Evolutionary conservation across 1,140 invertebrate genomes (phyloP), one percentile per base, ranked within the genome.

Genomic region (Dryas iulia): DNA sequence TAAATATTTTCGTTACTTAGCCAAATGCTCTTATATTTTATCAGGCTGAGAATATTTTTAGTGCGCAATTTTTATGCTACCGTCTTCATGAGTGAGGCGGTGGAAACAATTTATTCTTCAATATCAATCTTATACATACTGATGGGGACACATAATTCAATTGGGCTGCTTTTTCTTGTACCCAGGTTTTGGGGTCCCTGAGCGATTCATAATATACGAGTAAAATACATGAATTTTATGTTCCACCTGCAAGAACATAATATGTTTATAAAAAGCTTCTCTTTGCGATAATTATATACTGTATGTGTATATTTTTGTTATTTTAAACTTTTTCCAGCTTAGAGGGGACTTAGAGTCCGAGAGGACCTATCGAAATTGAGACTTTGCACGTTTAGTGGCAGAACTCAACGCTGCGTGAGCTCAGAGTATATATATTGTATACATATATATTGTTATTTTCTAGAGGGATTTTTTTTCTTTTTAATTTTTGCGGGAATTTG

Each of bases 111-210:
- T 78, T 78, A 78, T 78, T 78, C 59, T 69, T 68, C 76, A 75
- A 76, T 76, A 78, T 78, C 76, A 78, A 78, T 78, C 73, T 78
- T 78, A 78, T 78, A 75, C 66, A 75, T 73, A 76, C 66, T 70
- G 73, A 78, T 75, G 69, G 71, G 71, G 65, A 74, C 60, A 69
- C 70, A 77, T 75, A 77, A 73, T 77, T 74, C 76, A 75, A 75
- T 77, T 77, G 72, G 60, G 67, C 70, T 71, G 75, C 72, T 65
- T 60, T 68, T 66, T 66, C 69, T 58, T 52, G 33, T 54, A 70
- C 28, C 56, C 31, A 33, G 39, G 30, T 26, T 66, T 56, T n/a
- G 62, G 62, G 30, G 57, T 70, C 56, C 61, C 61, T 54, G 60
- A n/a, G 53, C 60, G 23, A 57, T 57, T 58, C 30, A 11, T 66